These are phyloP conservation scores for Sinodicranocentrus sp. DNA, from an alignment of 2,888 invertebrate species.

Conservation along the genomic window DNA sequence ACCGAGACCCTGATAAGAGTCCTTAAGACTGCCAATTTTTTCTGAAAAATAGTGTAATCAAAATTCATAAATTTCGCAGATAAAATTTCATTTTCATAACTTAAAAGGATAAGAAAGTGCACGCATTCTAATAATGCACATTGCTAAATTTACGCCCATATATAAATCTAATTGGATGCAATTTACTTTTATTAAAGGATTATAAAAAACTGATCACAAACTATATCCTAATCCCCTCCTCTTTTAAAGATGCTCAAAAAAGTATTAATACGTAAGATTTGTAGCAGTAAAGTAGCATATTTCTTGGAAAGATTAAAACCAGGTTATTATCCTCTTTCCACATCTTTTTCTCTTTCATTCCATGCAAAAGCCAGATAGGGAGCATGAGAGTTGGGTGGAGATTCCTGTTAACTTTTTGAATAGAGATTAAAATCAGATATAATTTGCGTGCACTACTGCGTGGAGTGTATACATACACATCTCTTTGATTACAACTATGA, in stretches of 20 bases:
- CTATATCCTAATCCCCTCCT: not conserved
- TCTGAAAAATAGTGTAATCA: no score
- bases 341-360: conserved; percentile 11
- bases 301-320: conserved; percentile 32
- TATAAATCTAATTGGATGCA: not conserved
- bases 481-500: not conserved
- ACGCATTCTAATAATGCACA: conserved; percentile 2
- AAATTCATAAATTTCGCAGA: no score
- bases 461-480: not conserved
- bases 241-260: not conserved
- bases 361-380: conserved; percentile 21
- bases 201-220: not conserved
- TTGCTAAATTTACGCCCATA: not conserved
- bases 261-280: not conserved
- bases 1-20: no score
- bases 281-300: not conserved
- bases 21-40: no score
- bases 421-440: conserved; percentile 39
- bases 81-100: conserved; percentile 1
- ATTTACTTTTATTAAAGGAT: not conserved
- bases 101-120: not conserved
- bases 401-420: conserved; percentile 53
- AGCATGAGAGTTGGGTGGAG: conserved; percentile 49
- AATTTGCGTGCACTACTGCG: not conserved
- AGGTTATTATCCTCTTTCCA: conserved; percentile 57